Base-by-base conservation (phyloP, 2,888 invertebrate species). In the Melieria picta region DNA sequence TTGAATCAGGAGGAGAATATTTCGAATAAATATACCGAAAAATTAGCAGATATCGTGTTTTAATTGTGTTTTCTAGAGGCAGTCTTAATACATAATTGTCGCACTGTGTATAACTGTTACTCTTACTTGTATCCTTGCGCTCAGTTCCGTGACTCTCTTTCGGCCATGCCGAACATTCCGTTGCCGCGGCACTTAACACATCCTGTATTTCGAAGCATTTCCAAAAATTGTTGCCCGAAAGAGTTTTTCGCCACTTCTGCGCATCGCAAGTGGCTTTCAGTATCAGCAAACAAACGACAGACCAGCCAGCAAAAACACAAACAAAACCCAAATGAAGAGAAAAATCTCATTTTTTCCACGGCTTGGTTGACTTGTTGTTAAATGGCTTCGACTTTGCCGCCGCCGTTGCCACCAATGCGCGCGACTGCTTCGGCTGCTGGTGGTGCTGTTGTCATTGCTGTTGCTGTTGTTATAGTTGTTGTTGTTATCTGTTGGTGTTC, bases 301-400 rank as follows among this genome's bases (percentile, higher is more conserved):
- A 67, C 16, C 30, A 30, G 30, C 2, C 30, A 30, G 30, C 30
- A 30, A 30, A 30, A 30, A 72, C 13, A 64, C 7, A 61, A 58
- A 66, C 58, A 61, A 30, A 58, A 64, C 65, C 52, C 56, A 62
- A 56, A 63, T 16, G 55, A 69, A 60, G 46, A 30, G 30, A 64
- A 70, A 70, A 75, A 74, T 65, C 64, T 52, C 30, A 30, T 30
- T 30, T 30, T 30, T 30, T 30, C 2, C 30, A 30, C 30, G 3
- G 16, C 2, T 16, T 16, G 1, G 72, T 69, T 72, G 65, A 57
- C 62, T 73, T 75, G 30, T 74, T 72, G 74, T 75, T 77, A 77
- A 77, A 77, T 77, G 75, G 74, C 77, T 75, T 71, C 73, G 74
- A 72, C 56, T 52, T 50, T n/a, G 46, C 74, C 73, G 75, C 67